These are phyloP conservation scores for Coendou prehensilis DNA, from an alignment of 2,797 vertebrate species.

Conservation along the genomic window DNA sequence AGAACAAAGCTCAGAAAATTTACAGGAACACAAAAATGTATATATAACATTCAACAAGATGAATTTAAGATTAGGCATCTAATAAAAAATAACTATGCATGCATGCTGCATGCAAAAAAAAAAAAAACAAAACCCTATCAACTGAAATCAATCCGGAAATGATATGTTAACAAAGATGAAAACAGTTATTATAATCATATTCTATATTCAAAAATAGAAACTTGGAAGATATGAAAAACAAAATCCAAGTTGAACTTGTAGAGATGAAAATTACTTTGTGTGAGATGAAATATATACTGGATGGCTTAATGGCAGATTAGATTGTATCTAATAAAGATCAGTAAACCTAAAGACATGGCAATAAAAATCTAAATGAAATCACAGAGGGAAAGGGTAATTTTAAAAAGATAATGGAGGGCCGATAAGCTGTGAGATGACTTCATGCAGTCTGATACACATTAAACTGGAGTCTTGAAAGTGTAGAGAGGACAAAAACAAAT, in stretches of 20 bases:
- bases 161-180: not conserved
- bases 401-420: not conserved
- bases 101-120: not conserved
- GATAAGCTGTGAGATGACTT: not conserved
- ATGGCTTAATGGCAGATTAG: not conserved
- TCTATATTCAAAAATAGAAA: constrained; percentile 1
- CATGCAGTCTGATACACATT: not conserved
- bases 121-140: not conserved
- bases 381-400: not conserved
- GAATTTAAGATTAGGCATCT: not conserved
- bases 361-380: not conserved
- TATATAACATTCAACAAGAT: not conserved
- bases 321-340: not conserved
- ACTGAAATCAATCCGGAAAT: not conserved
- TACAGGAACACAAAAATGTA: not conserved
- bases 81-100: not conserved
- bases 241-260: constrained; percentile 16
- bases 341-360: not conserved
- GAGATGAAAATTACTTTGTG: not conserved
- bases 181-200: not conserved
- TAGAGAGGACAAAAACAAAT: not conserved
- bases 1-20: constrained; percentile 35
- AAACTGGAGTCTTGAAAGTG: not conserved
- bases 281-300: not conserved
- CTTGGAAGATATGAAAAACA: not conserved